Evolutionary conservation across 2,888 invertebrate species (phyloP), one percentile per base, ranked within the genome.

Genomic region (Philhelius pedissequus): DNA sequence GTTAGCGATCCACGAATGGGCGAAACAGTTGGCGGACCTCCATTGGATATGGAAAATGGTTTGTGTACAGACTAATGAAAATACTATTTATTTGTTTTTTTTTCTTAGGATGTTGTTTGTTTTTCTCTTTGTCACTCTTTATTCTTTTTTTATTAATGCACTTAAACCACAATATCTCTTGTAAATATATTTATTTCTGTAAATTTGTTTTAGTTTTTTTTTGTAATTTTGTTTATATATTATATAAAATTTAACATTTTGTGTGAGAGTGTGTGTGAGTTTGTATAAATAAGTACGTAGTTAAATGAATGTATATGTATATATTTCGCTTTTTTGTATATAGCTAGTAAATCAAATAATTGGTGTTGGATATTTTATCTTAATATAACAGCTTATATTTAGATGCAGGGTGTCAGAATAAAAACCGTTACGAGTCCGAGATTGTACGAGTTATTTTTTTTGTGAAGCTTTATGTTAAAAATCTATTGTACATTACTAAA

Each of bases 1-100:
- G 95, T 96, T 89, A 95, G 95, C 87, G 96, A 96, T 91, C 95
- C 96, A 87, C 94, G 96, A 90, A 88, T 92, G 89, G 94, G 94
- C 90, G 93, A 94, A 89, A 93, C 94, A 87, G 95, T 96, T 92
- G 95, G 96, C 91, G 94, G 94, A 89, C 97, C 97, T 87, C 97
- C 97, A 83, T 94, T 97, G 92, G 97, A 97, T 93, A 94, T 96
- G 93, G 96, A 97, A 92, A 97, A 96, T 93, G 97, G 97, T 97
- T 94, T 91, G 92, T 92, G 88, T n/a, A 79, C 22, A 74, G 66
- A 56, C 54, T 84, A 84, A 69, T 80, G 50, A 64, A 52, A 48
- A 40, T 76, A 66, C 54, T 62, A 54, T 45, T 70, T 75, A 11
- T 9, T 18, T 62, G 60, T 77, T 73, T 86, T 64, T 64, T 80